Conservation (phyloP, 2,113 vertebrate genomes). For the Orthochromis indermauri region DNA sequence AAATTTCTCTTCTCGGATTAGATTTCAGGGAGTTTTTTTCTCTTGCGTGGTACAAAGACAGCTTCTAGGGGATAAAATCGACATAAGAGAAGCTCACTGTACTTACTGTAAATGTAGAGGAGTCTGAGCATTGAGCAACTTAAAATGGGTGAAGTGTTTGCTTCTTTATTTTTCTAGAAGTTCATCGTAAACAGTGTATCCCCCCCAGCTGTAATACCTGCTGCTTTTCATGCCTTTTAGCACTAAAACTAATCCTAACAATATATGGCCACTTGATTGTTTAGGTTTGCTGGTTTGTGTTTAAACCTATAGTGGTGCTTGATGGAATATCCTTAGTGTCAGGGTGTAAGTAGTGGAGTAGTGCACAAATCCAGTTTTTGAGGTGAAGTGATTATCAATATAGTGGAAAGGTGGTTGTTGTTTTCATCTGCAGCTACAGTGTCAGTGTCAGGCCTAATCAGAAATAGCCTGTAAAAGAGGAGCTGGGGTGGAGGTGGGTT, state of each 20-base stretch:
- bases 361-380: background rate
- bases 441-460: background rate
- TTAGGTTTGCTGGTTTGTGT: background rate
- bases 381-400: background rate
- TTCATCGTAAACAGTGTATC: background rate
- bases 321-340: background rate
- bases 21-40: background rate
- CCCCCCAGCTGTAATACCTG: background rate
- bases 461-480: background rate
- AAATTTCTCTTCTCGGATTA: background rate
- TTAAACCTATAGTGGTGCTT: accelerated
- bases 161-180: background rate
- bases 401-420: background rate
- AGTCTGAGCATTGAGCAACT: background rate
- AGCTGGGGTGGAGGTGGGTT: background rate
- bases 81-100: background rate
- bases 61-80: background rate
- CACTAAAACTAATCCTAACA: background rate
- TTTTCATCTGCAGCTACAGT: background rate
- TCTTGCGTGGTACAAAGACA: background rate
- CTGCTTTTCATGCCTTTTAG: background rate
- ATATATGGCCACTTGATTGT: background rate
- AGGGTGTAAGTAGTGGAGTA: background rate
- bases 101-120: background rate
- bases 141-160: background rate